These are phyloP conservation scores for Tolypeutes matacus DNA, from an alignment of 2,797 vertebrate genomes.

Conservation along the genomic window DNA sequence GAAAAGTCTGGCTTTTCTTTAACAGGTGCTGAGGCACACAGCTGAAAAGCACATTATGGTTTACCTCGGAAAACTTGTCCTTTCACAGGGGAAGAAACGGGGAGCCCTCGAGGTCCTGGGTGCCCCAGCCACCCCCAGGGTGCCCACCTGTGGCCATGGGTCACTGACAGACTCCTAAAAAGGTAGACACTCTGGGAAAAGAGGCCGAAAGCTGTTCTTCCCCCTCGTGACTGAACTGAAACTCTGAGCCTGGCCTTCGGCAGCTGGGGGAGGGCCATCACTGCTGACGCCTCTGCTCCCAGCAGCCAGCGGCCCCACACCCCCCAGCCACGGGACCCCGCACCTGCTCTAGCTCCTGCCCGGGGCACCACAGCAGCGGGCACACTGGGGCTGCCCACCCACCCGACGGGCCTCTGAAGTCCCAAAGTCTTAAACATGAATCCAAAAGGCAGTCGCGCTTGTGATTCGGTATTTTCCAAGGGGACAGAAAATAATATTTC, in stretches of 20 bases:
- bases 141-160: too few relatives aligned
- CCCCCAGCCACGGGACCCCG: too few relatives aligned
- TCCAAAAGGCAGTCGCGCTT: fast-evolving
- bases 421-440: fast-evolving
- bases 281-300: fast-evolving
- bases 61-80: fast-evolving
- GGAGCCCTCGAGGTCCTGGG: too few relatives aligned
- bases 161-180: too few relatives aligned
- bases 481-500: fast-evolving
- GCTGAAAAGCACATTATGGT: fast-evolving
- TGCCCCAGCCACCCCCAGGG: too few relatives aligned
- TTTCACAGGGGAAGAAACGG: neutral
- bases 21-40: fast-evolving
- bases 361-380: neutral
- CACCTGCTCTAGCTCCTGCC: too few relatives aligned
- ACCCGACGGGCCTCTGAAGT: fast-evolving
- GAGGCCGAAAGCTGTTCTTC: fast-evolving
- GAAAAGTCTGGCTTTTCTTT: neutral
- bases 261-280: fast-evolving
- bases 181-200: neutral
- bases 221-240: fast-evolving
- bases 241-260: too few relatives aligned
- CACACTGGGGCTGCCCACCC: too few relatives aligned
- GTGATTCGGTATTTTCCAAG: fast-evolving
- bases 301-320: too few relatives aligned